Percentiles rank a stretch among this genome's conserved stretches.
phyloP scores from a whole-genome alignment of 1,140 invertebrate species.

The Phortica variegata region DNA sequence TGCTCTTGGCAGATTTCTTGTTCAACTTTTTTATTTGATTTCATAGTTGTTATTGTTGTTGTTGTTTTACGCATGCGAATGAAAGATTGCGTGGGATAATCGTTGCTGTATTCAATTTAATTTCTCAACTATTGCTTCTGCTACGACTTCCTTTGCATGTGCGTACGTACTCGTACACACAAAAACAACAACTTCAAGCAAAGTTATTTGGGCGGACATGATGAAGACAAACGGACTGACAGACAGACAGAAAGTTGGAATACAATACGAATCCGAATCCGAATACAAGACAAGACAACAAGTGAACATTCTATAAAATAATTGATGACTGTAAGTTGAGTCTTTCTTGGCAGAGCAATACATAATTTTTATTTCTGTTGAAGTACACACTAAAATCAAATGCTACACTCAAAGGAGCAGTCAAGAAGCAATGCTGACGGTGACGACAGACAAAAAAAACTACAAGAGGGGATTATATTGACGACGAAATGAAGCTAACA shows the following conservation, averaged over 20 bases:
- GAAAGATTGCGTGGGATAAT: conserved; percentile 54
- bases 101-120: conserved; percentile 54
- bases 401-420: conserved; percentile 50
- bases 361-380: conserved; percentile 24
- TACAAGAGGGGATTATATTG: no score
- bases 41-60: conserved; percentile 18
- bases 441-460: conserved; percentile 28
- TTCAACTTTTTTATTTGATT: conserved; percentile 16
- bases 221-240: background rate
- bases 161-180: conserved; percentile 2
- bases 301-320: conserved; percentile 55
- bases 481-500: conserved; percentile 27
- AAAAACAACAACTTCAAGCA: conserved; percentile 29
- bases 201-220: conserved; percentile 4
- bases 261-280: conserved; percentile 5
- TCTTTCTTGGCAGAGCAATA: conserved; percentile 43
- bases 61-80: conserved; percentile 26
- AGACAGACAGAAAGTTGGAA: conserved; percentile 22
- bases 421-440: conserved; percentile 24
- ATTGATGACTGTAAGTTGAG: conserved; percentile 39
- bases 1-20: conserved; percentile 1
- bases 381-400: conserved; percentile 46
- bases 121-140: conserved; percentile 50
- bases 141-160: conserved; percentile 29
- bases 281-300: conserved; percentile 38